phyloP scores from a whole-genome alignment of 2,797 vertebrate genomes.

The Bovichtus diacanthus region DNA sequence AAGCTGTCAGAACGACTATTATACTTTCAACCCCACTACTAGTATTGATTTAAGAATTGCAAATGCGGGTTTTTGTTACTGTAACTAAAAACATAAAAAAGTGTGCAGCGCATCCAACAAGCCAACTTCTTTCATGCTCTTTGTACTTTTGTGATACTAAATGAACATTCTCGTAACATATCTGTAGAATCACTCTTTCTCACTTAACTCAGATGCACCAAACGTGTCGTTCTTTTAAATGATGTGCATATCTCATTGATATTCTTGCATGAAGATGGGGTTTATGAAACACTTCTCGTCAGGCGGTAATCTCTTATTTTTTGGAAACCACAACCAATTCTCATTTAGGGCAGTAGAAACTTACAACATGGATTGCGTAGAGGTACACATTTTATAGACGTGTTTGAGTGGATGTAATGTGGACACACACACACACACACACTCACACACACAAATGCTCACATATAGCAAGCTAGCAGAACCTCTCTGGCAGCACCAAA shows the following conservation, averaged over 20 bases:
- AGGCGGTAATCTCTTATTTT: not conserved
- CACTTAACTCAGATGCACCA: not conserved
- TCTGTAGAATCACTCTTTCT: not conserved
- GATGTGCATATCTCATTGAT: not conserved
- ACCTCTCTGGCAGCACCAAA: conserved; percentile 40
- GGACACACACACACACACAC: not conserved
- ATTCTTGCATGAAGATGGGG: no score
- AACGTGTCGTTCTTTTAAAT: not conserved
- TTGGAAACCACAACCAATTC: not conserved
- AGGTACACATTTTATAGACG: not conserved
- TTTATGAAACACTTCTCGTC: not conserved
- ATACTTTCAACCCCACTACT: not conserved
- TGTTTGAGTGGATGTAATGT: not conserved
- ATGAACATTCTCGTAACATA: no score
- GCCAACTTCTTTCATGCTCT: not conserved
- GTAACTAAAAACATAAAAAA: not conserved
- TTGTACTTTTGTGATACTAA: not conserved
- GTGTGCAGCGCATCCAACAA: not conserved
- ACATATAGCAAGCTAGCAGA: conserved; percentile 18
- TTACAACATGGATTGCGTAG: not conserved
- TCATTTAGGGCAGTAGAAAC: not conserved
- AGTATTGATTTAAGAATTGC: not conserved
- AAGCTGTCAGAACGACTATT: not conserved
- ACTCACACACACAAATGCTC: not conserved
- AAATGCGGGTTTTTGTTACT: not conserved